Evolutionary conservation across 1,140 invertebrate species (phyloP).

Genomic region (Drosophila albomicans): DNA sequence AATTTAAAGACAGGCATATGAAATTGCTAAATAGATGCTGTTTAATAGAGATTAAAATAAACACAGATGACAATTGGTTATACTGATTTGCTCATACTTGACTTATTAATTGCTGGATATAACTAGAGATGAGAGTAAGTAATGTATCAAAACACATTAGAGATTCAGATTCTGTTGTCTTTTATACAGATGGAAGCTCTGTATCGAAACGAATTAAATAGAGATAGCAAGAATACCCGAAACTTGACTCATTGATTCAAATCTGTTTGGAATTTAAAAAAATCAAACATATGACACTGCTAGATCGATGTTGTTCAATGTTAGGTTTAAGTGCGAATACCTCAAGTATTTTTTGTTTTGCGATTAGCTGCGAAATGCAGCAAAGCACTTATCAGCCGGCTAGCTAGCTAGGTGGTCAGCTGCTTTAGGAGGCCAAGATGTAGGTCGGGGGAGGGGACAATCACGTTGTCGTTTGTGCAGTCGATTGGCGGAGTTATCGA

Average conservation of each 20-base stretch:
- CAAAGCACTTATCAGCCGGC: constrained; percentile 22
- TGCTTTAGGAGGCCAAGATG: constrained; percentile 21
- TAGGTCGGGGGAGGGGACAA: background rate
- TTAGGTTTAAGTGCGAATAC: constrained; percentile 6
- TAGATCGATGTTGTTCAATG: constrained; percentile 25
- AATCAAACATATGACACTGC: background rate
- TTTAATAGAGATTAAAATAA: too few relatives aligned
- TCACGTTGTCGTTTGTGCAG: background rate
- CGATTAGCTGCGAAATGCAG: constrained; percentile 14
- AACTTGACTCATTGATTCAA: background rate
- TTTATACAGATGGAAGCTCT: too few relatives aligned
- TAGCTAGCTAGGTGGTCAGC: constrained; percentile 28
- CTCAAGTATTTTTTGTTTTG: constrained; percentile 5
- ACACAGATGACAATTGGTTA: too few relatives aligned
- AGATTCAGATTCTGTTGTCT: too few relatives aligned
- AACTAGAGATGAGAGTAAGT: too few relatives aligned
- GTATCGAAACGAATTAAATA: too few relatives aligned
- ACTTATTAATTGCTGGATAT: too few relatives aligned
- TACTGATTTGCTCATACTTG: too few relatives aligned
- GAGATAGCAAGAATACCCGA: background rate
- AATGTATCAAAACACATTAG: too few relatives aligned
- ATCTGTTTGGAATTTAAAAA: too few relatives aligned
- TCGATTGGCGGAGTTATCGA: constrained; percentile 20
- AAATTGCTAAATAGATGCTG: too few relatives aligned
- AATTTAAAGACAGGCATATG: too few relatives aligned